Conservation (phyloP, 1,140 invertebrate species). For the Cyrtorhinus lividipennis region DNA sequence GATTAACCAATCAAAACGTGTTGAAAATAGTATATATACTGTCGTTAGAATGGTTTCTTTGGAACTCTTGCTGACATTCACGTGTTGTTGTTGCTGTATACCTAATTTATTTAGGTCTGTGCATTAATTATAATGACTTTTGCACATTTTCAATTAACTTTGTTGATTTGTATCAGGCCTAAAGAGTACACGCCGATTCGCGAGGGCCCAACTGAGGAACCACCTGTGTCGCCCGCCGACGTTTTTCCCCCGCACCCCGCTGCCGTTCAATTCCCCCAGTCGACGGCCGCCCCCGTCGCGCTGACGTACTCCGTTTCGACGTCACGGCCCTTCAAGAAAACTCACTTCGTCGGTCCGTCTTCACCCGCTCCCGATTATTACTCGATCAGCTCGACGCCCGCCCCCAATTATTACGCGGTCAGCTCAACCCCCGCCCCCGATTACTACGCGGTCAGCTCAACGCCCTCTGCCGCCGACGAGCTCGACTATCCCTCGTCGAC, state of each 20-base stretch:
- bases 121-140: no score
- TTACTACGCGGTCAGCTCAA: conserved; percentile 1
- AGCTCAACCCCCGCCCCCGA: conserved; percentile 3
- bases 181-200: background rate
- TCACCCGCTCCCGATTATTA: background rate
- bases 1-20: no score
- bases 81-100: no score
- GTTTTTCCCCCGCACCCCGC: background rate
- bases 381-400: background rate
- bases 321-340: background rate
- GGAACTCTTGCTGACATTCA: no score
- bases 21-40: no score
- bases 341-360: background rate
- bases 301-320: background rate
- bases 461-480: background rate
- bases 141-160: no score
- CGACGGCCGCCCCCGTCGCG: background rate
- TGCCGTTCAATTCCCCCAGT: background rate
- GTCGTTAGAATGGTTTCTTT: no score
- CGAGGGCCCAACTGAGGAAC: background rate
- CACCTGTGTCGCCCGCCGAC: background rate
- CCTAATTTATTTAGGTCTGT: no score
- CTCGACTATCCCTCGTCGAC: conserved; percentile 9
- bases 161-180: background rate
- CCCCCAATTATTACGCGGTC: background rate